Base-by-base conservation (phyloP, 2,113 vertebrate species). In the Alethe diademata region DNA sequence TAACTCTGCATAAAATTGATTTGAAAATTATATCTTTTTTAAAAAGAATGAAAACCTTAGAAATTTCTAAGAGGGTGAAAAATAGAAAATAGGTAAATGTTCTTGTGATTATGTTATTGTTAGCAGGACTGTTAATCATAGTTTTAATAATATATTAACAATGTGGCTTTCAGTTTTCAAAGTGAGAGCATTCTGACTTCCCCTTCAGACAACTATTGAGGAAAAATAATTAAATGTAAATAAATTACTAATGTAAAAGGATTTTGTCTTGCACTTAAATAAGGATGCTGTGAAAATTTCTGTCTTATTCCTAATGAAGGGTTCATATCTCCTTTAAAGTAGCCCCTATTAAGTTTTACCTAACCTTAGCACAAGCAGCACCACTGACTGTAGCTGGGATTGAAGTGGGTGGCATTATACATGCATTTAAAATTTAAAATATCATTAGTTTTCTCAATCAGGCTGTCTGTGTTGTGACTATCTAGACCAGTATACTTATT, bases 141-240 rank as follows among this genome's bases (percentile, higher is more conserved):
- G 36, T 43, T 92, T 72, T 73, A 76, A 54, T 90, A 94, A 47
- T 42, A 12, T 43, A 43, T 65, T 89, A 89, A 53, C 38, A 90
- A 33, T 5, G 8, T 36, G 8, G 8, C 24, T 64, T 71, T 53
- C 40, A 22, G 43, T 70, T 94, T 86, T 24, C 38, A 62, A 66
- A 88, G 60, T 56, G 31, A 74, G n/a, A 85, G 60, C 26, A 78
- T 86, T 94, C 33, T 67, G 88, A 76, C 51, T 92, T 95, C 15
- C 25, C 74, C 81, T 94, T 83, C 67, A 83, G 74, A 87, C 60
- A 90, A 70, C 71, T 36, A 64, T 67, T 79, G 54, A 90, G 40
- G 45, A 78, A 73, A 82, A 92, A 88, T 73, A 94, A 90, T 88
- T 74, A 88, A 93, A 80, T 84, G 71, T 92, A 96, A 96, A 96